Percentiles rank a stretch among this genome's conserved stretches.
Conservation (phyloP, 30 jellyfish, hydroid and myxozoan genomes). For the Chrysaora quinquecirrha region DNA sequence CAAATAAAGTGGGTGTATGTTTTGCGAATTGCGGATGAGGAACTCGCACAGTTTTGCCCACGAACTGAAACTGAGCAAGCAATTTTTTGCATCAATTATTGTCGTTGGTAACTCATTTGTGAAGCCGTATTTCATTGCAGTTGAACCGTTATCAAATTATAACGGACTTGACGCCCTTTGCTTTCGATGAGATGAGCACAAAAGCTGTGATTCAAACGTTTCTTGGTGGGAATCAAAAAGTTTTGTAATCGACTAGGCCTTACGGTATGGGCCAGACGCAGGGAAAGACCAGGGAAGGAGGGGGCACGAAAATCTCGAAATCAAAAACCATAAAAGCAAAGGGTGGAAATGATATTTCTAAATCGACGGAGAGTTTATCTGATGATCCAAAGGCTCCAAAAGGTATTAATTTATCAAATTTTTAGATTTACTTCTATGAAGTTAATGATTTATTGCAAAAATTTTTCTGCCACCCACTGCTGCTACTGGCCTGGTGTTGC, state of each 20-base stretch:
- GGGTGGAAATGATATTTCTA: conserved; percentile 23
- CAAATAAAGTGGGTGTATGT: too few relatives aligned
- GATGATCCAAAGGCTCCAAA: conserved; percentile 40
- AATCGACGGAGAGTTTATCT: conserved; percentile 35
- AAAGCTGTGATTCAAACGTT: neutral
- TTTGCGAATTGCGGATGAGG: too few relatives aligned
- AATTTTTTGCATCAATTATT: too few relatives aligned
- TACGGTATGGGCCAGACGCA: conserved; percentile 59
- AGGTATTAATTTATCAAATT: conserved; percentile 24
- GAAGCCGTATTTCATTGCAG: too few relatives aligned
- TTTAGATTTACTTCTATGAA: neutral
- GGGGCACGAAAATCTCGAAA: conserved; percentile 27
- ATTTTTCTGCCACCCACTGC: neutral
- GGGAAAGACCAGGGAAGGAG: conserved; percentile 33
- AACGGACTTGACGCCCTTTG: neutral
- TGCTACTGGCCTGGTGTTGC: neutral
- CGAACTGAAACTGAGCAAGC: too few relatives aligned
- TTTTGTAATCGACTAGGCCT: neutral
- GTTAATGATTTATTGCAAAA: neutral
- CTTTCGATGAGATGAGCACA: neutral
- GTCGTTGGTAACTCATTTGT: too few relatives aligned
- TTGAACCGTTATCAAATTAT: too few relatives aligned
- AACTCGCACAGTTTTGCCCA: too few relatives aligned
- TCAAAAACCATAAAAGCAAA: conserved; percentile 33
- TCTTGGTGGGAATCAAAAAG: neutral